Evolutionary conservation across 2,797 vertebrate genomes (phyloP).

Genomic region (Rhinogobio ventralis): DNA sequence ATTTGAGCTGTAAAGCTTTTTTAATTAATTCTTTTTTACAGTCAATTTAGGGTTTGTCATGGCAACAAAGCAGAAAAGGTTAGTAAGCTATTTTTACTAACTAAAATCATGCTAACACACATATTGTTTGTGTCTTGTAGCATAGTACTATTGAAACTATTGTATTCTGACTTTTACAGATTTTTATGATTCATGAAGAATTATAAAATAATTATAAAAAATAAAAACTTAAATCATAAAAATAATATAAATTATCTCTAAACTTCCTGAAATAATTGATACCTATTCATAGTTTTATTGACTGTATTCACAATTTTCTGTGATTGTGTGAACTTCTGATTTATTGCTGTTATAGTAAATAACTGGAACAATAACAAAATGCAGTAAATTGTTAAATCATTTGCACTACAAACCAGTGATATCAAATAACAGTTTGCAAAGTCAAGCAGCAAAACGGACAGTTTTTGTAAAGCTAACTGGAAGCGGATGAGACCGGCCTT

Average conservation of each 20-base stretch:
- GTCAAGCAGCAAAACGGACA: background rate
- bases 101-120: no score
- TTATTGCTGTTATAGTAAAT: background rate
- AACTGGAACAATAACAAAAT: background rate
- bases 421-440: background rate
- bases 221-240: background rate
- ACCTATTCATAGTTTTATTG: background rate
- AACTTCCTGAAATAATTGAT: background rate
- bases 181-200: no score
- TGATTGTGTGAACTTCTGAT: background rate
- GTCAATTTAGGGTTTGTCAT: no score
- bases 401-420: background rate
- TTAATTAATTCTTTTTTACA: no score
- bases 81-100: no score
- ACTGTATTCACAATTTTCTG: background rate
- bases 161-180: no score
- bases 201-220: no score
- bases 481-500: background rate
- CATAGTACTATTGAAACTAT: no score
- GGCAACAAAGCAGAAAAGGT: no score
- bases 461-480: background rate
- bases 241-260: background rate
- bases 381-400: background rate
- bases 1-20: no score
- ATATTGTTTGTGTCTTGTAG: no score